phyloP scores from a whole-genome alignment of 2,888 invertebrate species.

The Schizotus pectinicornis region DNA sequence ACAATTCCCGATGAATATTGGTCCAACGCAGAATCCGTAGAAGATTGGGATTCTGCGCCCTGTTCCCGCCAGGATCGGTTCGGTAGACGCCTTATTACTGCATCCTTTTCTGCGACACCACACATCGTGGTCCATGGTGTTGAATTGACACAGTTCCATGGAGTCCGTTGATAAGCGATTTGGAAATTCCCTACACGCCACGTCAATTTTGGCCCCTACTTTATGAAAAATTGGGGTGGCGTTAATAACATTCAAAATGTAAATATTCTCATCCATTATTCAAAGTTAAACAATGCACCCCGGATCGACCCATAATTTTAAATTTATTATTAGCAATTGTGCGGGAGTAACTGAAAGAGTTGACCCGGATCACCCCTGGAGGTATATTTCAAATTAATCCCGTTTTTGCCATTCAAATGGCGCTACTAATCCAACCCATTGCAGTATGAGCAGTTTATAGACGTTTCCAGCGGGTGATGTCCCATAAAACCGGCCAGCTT shows the following conservation, averaged over 20 bases:
- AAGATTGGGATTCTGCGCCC: conserved; percentile 45
- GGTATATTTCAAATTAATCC: conserved; percentile 24
- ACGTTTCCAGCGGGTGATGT: conserved; percentile 12
- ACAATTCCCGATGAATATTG: conserved; percentile 40
- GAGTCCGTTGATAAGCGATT: conserved; percentile 18
- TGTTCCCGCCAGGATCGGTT: conserved; percentile 34
- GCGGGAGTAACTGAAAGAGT: background rate
- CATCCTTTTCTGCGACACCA: conserved; percentile 27
- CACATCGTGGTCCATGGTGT: conserved; percentile 4
- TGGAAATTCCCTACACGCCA: conserved; percentile 7
- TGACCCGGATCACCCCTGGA: conserved; percentile 7
- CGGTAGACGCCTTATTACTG: conserved; percentile 37
- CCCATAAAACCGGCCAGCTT: conserved; percentile 17
- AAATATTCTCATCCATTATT: conserved; percentile 26
- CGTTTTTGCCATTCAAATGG: background rate
- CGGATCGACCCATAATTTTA: conserved; percentile 17
- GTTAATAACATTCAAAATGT: conserved; percentile 19
- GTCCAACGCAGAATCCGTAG: conserved; percentile 47
- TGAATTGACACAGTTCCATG: conserved; percentile 28
- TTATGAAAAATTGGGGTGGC: conserved; percentile 4
- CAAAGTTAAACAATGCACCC: conserved; percentile 6
- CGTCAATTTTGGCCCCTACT: background rate
- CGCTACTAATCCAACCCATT: conserved; percentile 13
- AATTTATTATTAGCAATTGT: conserved; percentile 29
- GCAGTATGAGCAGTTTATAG: conserved; percentile 24